Conservation (phyloP, 2,113 vertebrate species). For the Cyanoderma ruficeps region DNA sequence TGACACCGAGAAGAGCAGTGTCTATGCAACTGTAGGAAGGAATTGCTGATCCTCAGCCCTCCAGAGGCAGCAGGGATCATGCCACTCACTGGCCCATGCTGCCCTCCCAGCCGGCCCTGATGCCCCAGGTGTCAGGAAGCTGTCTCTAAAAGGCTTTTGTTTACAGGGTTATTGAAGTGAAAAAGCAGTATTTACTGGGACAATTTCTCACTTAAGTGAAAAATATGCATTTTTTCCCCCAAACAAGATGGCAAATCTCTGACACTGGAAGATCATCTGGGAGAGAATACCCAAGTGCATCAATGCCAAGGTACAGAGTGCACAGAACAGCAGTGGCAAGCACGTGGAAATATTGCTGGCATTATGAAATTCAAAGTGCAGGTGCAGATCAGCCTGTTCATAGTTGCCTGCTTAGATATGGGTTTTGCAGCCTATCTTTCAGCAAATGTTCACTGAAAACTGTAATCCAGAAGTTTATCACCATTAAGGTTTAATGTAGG, state of each 20-base stretch:
- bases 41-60: neutral
- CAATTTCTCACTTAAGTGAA: neutral
- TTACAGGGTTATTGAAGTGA: neutral
- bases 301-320: neutral
- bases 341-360: neutral
- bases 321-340: neutral
- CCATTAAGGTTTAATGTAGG: neutral
- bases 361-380: neutral
- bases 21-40: neutral
- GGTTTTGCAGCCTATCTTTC: neutral
- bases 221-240: neutral
- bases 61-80: neutral
- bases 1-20: neutral
- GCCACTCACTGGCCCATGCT: accelerated
- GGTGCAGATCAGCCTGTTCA: neutral
- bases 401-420: neutral
- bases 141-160: neutral
- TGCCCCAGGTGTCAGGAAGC: neutral
- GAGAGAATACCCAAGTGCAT: neutral
- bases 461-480: neutral
- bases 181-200: neutral
- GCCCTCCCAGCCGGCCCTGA: neutral
- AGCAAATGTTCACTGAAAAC: neutral
- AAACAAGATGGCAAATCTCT: neutral
- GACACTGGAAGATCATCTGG: neutral